These are phyloP conservation scores for Ramazzottius varieornatus DNA, from an alignment of 2,888 invertebrate species.

Conservation along the genomic window DNA sequence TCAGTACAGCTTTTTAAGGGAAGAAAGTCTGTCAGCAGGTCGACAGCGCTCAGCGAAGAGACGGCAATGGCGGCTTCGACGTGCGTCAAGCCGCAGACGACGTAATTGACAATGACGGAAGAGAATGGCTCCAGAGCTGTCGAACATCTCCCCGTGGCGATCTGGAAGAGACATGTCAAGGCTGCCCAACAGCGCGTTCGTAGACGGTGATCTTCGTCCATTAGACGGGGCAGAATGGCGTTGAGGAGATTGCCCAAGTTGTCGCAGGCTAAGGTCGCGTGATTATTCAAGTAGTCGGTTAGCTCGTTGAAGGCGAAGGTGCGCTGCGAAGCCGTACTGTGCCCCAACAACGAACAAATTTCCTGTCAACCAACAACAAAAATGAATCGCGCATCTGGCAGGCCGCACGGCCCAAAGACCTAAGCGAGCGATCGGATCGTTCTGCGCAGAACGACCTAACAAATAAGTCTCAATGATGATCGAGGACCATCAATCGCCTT, in stretches of 20 bases:
- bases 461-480: too few relatives aligned
- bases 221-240: background rate
- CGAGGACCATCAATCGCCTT: too few relatives aligned
- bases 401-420: too few relatives aligned
- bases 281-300: background rate
- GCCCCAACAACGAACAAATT: background rate
- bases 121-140: background rate
- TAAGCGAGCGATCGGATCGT: too few relatives aligned
- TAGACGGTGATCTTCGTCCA: background rate
- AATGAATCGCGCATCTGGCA: too few relatives aligned
- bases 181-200: background rate
- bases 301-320: background rate
- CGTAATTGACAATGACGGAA: background rate
- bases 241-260: background rate
- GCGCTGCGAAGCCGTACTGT: background rate
- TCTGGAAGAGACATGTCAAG: background rate
- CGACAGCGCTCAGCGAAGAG: background rate
- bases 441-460: too few relatives aligned
- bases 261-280: background rate
- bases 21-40: background rate
- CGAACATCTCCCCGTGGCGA: background rate
- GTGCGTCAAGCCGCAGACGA: conserved; percentile 3
- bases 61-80: background rate
- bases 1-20: background rate
- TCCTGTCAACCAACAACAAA: background rate